Percentiles rank a stretch among this genome's conserved stretches.
These are phyloP conservation scores for Branchellion lobata DNA, from an alignment of 2,888 invertebrate genomes.

Conservation along the genomic window DNA sequence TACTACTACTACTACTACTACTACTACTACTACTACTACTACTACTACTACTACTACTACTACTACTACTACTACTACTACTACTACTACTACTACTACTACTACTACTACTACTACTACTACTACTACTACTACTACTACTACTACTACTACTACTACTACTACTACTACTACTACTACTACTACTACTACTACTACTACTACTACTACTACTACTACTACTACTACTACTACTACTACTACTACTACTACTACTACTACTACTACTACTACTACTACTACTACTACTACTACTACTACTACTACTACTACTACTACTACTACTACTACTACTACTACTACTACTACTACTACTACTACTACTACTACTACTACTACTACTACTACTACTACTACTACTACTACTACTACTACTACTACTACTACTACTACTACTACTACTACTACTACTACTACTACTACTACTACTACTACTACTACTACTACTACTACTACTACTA, in stretches of 20 bases:
- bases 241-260: constrained; percentile 39
- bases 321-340: constrained; percentile 39
- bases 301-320: constrained; percentile 39
- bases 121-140: constrained; percentile 39
- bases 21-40: constrained; percentile 37
- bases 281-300: constrained; percentile 37
- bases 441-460: constrained; percentile 38
- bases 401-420: constrained; percentile 37
- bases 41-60: constrained; percentile 39
- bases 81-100: constrained; percentile 38
- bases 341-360: constrained; percentile 35
- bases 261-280: constrained; percentile 37
- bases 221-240: constrained; percentile 38
- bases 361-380: constrained; percentile 38
- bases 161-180: constrained; percentile 39
- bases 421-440: constrained; percentile 38
- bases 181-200: constrained; percentile 38
- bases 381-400: constrained; percentile 39
- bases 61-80: constrained; percentile 37
- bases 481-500: constrained; percentile 38
- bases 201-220: constrained; percentile 37
- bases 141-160: constrained; percentile 35
- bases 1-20: constrained; percentile 38
- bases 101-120: constrained; percentile 38
- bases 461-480: constrained; percentile 38